Percentiles rank a stretch among this genome's conserved stretches.
phyloP scores from a whole-genome alignment of 2,888 invertebrate species.

The Dynastes maya region DNA sequence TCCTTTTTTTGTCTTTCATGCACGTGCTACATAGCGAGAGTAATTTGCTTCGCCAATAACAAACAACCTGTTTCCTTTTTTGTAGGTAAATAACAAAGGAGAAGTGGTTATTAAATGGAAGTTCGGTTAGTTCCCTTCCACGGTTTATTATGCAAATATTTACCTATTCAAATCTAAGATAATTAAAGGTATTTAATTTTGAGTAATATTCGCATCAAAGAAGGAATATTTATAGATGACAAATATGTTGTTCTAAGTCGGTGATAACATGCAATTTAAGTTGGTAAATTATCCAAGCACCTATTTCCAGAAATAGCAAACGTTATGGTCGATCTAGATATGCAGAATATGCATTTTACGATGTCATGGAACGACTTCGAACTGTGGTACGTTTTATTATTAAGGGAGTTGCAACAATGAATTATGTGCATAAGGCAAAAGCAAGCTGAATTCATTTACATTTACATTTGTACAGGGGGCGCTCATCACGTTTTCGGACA shows the following conservation, averaged over 20 bases:
- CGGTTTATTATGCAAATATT: not conserved
- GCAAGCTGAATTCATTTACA: too few relatives aligned
- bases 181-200: slow-evolving; percentile 17
- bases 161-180: not conserved
- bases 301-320: too few relatives aligned
- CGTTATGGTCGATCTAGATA: not conserved
- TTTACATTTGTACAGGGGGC: too few relatives aligned
- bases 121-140: slow-evolving; percentile 12
- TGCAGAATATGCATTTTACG: not conserved
- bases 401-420: not conserved
- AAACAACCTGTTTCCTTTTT: slow-evolving; percentile 37
- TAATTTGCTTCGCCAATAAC: slow-evolving; percentile 27
- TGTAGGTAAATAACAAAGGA: not conserved
- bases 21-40: slow-evolving; percentile 12
- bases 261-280: not conserved
- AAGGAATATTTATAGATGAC: slow-evolving; percentile 1
- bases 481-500: too few relatives aligned
- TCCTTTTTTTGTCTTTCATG: not conserved
- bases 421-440: not conserved
- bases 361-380: not conserved
- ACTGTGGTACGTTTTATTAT: not conserved
- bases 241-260: not conserved
- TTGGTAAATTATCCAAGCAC: too few relatives aligned
- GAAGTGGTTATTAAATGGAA: slow-evolving; percentile 9
- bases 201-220: not conserved